A percentile compares a stretch with the other conserved stretches of the same genome.
phyloP scores from a whole-genome alignment of 2,888 invertebrate species.

The Brassicogethes aeneus region DNA sequence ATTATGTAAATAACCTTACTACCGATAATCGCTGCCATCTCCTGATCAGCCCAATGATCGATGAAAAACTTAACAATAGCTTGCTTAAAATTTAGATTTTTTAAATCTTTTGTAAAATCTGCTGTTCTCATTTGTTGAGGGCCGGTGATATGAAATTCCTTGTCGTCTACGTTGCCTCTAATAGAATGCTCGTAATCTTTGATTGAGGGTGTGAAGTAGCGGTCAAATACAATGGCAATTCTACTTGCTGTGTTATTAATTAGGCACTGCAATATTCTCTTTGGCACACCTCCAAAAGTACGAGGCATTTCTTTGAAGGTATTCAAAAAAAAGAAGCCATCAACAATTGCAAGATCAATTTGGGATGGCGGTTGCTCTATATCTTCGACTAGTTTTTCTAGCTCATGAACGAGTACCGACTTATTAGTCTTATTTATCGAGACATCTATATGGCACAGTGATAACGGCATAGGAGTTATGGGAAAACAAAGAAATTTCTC shows the following conservation, averaged over 20 bases:
- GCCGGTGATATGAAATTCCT: constrained; percentile 12
- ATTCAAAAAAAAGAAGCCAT: constrained; percentile 17
- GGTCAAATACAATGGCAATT: constrained; percentile 17
- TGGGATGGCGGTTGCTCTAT: constrained; percentile 14
- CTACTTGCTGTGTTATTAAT: constrained; percentile 11
- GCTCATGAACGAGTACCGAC: constrained; percentile 16
- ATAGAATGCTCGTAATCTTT: constrained; percentile 20
- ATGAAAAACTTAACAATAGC: constrained; percentile 25
- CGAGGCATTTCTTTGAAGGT: constrained; percentile 14
- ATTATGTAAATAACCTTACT: constrained; percentile 19
- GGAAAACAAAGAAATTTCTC: constrained; percentile 15
- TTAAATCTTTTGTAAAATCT: constrained; percentile 13
- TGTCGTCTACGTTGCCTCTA: constrained; percentile 12
- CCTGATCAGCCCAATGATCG: constrained; percentile 21
- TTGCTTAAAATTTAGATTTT: constrained; percentile 17
- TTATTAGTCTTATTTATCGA: constrained; percentile 20
- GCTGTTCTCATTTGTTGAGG: constrained; percentile 14
- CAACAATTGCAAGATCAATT: constrained; percentile 16
- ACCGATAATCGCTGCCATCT: constrained; percentile 21
- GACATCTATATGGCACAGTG: constrained; percentile 23
- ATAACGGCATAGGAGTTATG: constrained; percentile 15
- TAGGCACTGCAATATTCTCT: constrained; percentile 20
- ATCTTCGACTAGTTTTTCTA: constrained; percentile 17
- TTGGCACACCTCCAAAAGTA: constrained; percentile 20
- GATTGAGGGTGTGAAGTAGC: constrained; percentile 20